Conservation (phyloP, 2,113 vertebrate genomes). For the Donacobius atricapilla region DNA sequence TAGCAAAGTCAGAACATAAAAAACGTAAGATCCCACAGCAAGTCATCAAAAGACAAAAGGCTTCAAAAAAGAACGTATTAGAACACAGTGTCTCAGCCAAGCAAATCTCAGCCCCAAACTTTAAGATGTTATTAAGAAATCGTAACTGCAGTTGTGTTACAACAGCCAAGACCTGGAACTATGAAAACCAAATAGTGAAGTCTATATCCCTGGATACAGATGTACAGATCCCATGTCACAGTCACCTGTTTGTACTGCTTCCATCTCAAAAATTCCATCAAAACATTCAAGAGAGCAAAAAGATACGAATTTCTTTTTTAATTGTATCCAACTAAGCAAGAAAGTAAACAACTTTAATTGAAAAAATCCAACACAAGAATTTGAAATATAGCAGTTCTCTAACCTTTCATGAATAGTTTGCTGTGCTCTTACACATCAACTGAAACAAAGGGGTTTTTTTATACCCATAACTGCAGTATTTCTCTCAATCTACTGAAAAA, state of each 20-base stretch:
- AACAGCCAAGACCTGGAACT: background rate
- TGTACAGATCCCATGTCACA: accelerated
- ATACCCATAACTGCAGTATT: background rate
- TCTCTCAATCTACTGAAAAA: background rate
- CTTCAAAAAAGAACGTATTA: background rate
- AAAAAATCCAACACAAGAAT: background rate
- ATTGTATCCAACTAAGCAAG: background rate
- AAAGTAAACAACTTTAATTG: background rate
- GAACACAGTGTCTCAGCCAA: background rate
- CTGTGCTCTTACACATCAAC: background rate
- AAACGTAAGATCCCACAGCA: background rate
- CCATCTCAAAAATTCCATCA: background rate
- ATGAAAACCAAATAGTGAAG: background rate
- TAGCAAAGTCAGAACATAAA: background rate
- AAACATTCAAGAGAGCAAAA: background rate
- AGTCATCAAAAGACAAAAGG: background rate
- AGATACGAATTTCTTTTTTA: background rate
- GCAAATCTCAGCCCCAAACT: background rate
- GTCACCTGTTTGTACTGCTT: background rate
- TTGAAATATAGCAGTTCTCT: background rate
- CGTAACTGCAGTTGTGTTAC: background rate
- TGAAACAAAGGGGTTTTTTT: background rate
- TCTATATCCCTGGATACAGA: background rate
- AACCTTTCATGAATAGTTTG: background rate
- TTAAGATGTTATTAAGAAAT: background rate